phyloP scores from a whole-genome alignment of 1,140 invertebrate species.

The Ceratina australensis region DNA sequence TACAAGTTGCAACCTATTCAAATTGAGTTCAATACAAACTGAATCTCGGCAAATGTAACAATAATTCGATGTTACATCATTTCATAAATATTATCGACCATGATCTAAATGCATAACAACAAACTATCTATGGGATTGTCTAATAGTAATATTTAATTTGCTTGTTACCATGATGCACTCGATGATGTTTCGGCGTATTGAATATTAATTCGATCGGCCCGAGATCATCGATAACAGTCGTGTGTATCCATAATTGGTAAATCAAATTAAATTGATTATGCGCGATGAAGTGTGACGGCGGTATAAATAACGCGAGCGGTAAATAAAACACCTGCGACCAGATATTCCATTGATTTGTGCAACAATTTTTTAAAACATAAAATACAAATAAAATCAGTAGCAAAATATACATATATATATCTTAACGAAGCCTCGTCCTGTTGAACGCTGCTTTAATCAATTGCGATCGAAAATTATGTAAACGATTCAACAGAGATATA shows the following conservation, averaged over 20 bases:
- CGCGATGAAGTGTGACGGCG: conserved; percentile 90
- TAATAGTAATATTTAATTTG: too few relatives aligned
- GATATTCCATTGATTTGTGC: neutral
- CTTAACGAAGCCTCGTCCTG: too few relatives aligned
- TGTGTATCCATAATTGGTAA: conserved; percentile 97
- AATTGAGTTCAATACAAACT: too few relatives aligned
- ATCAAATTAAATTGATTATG: conserved; percentile 93
- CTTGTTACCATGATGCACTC: conserved; percentile 91
- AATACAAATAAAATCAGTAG: too few relatives aligned
- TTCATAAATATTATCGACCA: too few relatives aligned
- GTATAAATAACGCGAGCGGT: conserved; percentile 89
- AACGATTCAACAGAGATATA: too few relatives aligned
- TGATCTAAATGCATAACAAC: too few relatives aligned
- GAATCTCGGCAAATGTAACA: too few relatives aligned
- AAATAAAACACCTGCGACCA: conserved; percentile 88
- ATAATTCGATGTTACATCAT: too few relatives aligned
- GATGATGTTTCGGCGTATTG: conserved; percentile 93
- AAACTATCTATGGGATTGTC: neutral
- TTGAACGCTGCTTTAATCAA: too few relatives aligned
- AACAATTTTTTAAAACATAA: neutral
- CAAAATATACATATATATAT: too few relatives aligned
- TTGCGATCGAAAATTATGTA: too few relatives aligned
- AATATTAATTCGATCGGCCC: conserved; percentile 92
- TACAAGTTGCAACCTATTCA: conserved; percentile 87
- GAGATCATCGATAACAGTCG: conserved; percentile 87